Percentiles rank a stretch among this genome's conserved stretches.
These are phyloP conservation scores for Myotis daubentonii DNA, from an alignment of 2,797 vertebrate species.

Conservation along the genomic window DNA sequence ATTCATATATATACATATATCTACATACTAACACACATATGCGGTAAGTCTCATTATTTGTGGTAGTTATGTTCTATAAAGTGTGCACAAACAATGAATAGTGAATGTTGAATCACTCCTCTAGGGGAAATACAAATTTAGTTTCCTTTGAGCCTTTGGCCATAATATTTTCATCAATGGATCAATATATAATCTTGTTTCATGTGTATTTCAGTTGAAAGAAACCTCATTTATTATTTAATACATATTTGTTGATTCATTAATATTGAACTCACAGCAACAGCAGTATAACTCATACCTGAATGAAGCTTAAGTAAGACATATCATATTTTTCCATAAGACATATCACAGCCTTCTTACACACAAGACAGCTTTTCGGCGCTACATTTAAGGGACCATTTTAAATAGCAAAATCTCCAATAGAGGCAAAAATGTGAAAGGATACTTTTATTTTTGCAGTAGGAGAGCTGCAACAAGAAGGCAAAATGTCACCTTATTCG, in stretches of 20 bases:
- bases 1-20: too few species aligned
- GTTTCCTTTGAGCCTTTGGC: neutral
- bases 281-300: neutral
- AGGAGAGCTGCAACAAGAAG: neutral
- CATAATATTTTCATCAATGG: neutral
- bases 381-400: neutral
- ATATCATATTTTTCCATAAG: neutral
- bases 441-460: neutral
- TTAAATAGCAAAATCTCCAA: neutral
- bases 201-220: neutral
- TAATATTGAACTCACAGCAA: neutral
- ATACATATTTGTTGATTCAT: neutral
- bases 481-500: neutral
- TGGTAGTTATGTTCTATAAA: neutral
- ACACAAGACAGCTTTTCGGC: neutral
- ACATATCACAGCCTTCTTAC: neutral
- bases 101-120: neutral
- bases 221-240: neutral
- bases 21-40: neutral
- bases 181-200: neutral
- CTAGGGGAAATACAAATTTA: neutral
- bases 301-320: neutral
- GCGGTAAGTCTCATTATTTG: neutral
- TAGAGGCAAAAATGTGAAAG: neutral
- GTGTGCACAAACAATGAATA: neutral